Percentiles rank a stretch among this genome's conserved stretches.
Conservation (phyloP, 35 echinoderm and acorn worm genomes). For the Apostichopus japonicus region DNA sequence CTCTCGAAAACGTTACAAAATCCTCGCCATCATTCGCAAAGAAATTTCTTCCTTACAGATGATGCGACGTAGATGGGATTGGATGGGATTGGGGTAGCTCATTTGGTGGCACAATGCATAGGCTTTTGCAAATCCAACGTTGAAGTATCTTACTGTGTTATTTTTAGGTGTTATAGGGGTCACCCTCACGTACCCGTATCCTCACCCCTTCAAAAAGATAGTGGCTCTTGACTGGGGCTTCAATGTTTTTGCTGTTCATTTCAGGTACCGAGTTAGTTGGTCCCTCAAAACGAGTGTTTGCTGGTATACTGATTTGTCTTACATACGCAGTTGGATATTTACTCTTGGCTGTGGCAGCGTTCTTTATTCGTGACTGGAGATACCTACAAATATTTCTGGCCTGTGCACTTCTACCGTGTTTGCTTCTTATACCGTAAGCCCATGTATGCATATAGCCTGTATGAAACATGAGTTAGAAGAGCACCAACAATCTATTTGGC, state of each 20-base stretch:
- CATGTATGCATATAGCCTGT: too few species aligned
- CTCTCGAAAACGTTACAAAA: too few species aligned
- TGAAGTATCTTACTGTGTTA: too few species aligned
- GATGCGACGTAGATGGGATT: too few species aligned
- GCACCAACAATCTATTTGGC: too few species aligned
- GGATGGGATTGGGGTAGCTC: background rate
- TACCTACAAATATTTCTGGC: conserved; percentile 41
- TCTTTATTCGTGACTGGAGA: conserved; percentile 60
- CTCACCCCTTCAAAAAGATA: background rate
- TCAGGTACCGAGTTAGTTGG: conserved; percentile 60
- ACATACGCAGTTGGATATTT: conserved; percentile 43
- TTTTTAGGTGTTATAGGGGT: too few species aligned
- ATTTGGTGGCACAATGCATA: too few species aligned
- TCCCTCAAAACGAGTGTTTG: conserved; percentile 49
- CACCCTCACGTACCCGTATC: too few species aligned
- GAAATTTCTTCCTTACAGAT: too few species aligned
- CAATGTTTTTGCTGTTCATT: conserved; percentile 15
- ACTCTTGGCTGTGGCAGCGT: conserved; percentile 28
- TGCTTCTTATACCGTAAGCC: background rate
- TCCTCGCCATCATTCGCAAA: too few species aligned
- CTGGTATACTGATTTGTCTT: conserved; percentile 45
- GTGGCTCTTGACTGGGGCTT: background rate
- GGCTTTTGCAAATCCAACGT: too few species aligned
- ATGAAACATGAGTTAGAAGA: too few species aligned
- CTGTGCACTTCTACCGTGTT: background rate